Percentiles rank a stretch among this genome's conserved stretches.
phyloP scores from a whole-genome alignment of 2,797 vertebrate genomes.

The Alfaro cultratus region DNA sequence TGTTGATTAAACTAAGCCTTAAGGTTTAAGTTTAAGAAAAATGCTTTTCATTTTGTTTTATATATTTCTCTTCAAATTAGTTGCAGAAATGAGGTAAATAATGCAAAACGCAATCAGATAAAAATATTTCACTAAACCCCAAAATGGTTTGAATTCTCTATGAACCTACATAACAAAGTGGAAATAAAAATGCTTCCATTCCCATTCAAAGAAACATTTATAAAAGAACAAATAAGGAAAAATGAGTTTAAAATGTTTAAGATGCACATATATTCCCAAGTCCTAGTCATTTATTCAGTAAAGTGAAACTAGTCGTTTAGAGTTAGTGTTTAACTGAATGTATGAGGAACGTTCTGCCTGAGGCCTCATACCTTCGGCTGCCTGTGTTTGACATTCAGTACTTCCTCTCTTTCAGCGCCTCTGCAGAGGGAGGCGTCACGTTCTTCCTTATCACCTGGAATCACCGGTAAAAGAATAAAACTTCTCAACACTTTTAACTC shows the following conservation, averaged over 20 bases:
- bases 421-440: slow-evolving; percentile 60
- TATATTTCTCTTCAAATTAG: not conserved
- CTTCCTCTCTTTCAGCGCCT: not conserved
- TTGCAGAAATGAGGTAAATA: not conserved
- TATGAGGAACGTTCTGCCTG: not conserved
- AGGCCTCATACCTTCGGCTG: not conserved
- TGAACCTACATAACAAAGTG: not conserved
- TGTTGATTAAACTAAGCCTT: no score
- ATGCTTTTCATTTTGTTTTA: no score
- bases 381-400: not conserved
- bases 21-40: no score
- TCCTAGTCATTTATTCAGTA: not conserved
- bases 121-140: not conserved
- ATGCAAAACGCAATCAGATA: not conserved
- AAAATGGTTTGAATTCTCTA: not conserved
- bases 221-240: not conserved
- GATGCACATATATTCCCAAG: not conserved
- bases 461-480: slow-evolving; percentile 61
- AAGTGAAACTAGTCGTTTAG: not conserved
- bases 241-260: not conserved
- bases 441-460: slow-evolving; percentile 48
- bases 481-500: not conserved
- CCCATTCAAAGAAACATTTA: not conserved
- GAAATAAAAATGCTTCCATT: not conserved
- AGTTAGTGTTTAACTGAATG: not conserved